Conservation (phyloP, 2,797 vertebrate species). For the Cetoscarus ocellatus region DNA sequence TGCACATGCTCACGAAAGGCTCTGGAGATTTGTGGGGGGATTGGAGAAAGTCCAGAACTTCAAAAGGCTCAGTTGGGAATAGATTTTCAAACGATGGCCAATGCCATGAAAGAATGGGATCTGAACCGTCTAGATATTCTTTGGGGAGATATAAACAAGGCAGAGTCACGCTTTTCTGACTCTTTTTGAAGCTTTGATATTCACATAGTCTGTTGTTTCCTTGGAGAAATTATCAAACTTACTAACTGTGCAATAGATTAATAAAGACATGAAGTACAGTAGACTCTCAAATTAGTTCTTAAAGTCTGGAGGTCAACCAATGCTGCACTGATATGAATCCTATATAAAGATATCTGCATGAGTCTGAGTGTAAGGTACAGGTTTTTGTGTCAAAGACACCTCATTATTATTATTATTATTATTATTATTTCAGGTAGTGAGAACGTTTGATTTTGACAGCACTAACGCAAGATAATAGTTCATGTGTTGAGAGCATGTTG, state of each 20-base stretch:
- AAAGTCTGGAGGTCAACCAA: not conserved
- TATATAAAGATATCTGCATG: not conserved
- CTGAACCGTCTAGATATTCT: constrained; percentile 24
- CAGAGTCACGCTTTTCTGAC: not conserved
- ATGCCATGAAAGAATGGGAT: constrained; percentile 33
- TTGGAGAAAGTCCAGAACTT: constrained; percentile 56
- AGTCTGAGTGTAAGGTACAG: too few relatives aligned
- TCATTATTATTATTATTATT: too few relatives aligned
- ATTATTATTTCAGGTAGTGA: too few relatives aligned
- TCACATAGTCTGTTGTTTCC: constrained; percentile 2
- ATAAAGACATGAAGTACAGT: not conserved
- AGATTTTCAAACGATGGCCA: constrained; percentile 55
- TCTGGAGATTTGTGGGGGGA: constrained; percentile 53
- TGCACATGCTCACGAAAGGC: constrained; percentile 50
- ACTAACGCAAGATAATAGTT: too few relatives aligned
- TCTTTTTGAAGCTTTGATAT: not conserved
- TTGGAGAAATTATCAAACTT: not conserved
- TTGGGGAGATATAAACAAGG: constrained; percentile 27
- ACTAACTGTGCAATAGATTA: not conserved
- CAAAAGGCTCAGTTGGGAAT: constrained; percentile 62
- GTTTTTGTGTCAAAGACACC: too few relatives aligned
- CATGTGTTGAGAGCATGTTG: too few relatives aligned
- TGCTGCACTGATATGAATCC: not conserved
- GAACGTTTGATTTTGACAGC: too few relatives aligned
- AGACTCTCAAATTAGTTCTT: not conserved